Percentiles rank a stretch among this genome's conserved stretches.
These are phyloP conservation scores for Dolichoris vasculosae DNA, from an alignment of 1,140 invertebrate genomes.

Conservation along the genomic window DNA sequence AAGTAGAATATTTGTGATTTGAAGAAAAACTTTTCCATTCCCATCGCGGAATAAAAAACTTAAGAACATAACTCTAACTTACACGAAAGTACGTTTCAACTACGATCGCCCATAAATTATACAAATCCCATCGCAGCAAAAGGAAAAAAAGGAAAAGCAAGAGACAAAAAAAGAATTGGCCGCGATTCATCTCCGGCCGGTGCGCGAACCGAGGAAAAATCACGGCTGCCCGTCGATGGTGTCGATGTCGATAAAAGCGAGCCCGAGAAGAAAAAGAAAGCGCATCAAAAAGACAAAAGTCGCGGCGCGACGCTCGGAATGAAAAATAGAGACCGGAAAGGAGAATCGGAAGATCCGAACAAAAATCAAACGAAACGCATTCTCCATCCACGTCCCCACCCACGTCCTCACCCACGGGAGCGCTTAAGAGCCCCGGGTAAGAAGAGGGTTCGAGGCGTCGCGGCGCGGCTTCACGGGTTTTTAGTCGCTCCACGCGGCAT, in stretches of 20 bases:
- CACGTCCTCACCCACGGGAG: conserved; percentile 46
- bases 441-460: not conserved
- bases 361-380: not conserved
- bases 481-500: conserved; percentile 55
- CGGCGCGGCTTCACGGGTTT: conserved; percentile 52
- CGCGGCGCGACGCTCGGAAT: not conserved
- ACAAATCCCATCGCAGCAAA: conserved; percentile 3
- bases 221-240: conserved; percentile 17
- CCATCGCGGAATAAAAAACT: conserved; percentile 5
- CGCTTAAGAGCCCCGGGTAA: conserved; percentile 18
- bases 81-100: conserved; percentile 21
- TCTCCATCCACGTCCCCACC: not conserved
- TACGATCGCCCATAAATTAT: conserved; percentile 39
- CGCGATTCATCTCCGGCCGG: conserved; percentile 43
- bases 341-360: not conserved
- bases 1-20: not conserved
- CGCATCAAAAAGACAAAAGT: conserved; percentile 6
- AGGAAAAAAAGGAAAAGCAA: not conserved
- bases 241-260: conserved; percentile 31
- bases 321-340: conserved; percentile 15
- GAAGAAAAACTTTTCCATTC: conserved; percentile 13
- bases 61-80: conserved; percentile 26
- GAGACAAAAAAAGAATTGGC: conserved; percentile 25
- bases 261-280: not conserved
- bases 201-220: conserved; percentile 25